These are phyloP conservation scores for Nipponacmea schrenckii DNA, from an alignment of 2,888 invertebrate genomes.

Conservation along the genomic window DNA sequence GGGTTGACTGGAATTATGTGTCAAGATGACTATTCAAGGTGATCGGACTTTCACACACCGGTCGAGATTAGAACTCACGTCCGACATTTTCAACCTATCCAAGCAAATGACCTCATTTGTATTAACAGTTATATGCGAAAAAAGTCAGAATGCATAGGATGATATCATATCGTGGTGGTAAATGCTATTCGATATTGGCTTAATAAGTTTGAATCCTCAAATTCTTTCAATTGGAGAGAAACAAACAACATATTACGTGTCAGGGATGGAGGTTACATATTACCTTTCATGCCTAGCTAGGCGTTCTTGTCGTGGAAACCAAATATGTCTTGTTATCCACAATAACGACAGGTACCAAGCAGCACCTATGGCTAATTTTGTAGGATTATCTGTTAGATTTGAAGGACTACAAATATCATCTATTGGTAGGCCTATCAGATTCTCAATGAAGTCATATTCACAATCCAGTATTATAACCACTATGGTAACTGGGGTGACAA, in stretches of 20 bases:
- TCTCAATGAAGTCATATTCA: conserved; percentile 7
- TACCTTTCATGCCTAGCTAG: conserved; percentile 58
- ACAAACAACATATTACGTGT: too few species aligned
- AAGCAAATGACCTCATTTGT: too few species aligned
- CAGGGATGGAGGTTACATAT: neutral
- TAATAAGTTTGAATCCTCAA: neutral
- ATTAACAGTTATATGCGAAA: too few species aligned
- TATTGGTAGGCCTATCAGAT: neutral
- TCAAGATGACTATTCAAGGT: too few species aligned
- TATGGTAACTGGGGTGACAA: conserved; percentile 64
- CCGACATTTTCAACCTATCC: too few species aligned
- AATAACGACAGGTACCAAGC: conserved; percentile 56
- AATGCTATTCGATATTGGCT: too few species aligned
- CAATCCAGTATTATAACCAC: conserved; percentile 31
- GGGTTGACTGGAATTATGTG: too few species aligned
- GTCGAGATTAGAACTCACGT: too few species aligned
- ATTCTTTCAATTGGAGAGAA: neutral
- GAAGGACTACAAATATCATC: too few species aligned
- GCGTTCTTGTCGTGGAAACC: conserved; percentile 55
- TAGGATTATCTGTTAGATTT: conserved; percentile 13
- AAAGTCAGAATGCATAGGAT: too few species aligned
- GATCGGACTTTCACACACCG: too few species aligned
- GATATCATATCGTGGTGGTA: too few species aligned
- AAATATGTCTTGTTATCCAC: conserved; percentile 61
- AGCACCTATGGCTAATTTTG: conserved; percentile 27